Percentiles rank a stretch among this genome's conserved stretches.
phyloP scores from a whole-genome alignment of 2,888 invertebrate genomes.

The Teleiodes luculella region DNA sequence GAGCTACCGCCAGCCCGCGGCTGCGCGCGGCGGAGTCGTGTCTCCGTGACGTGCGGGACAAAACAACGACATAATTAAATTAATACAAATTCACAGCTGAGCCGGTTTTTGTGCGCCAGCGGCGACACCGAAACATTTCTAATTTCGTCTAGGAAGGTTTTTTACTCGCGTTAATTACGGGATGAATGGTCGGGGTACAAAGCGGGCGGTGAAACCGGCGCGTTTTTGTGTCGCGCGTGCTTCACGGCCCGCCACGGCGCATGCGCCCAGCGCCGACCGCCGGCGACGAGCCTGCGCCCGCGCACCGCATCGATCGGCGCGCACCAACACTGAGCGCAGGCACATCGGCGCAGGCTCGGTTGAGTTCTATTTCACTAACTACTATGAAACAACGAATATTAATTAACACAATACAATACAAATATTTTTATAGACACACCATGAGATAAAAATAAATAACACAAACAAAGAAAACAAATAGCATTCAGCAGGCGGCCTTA shows the following conservation, averaged over 20 bases:
- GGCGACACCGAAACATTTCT: constrained; percentile 65
- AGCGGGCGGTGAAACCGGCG: constrained; percentile 27
- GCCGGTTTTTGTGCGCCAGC: constrained; percentile 47
- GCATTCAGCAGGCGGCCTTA: no score
- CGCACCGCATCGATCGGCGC: background rate
- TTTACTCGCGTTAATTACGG: constrained; percentile 70
- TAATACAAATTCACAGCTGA: constrained; percentile 56
- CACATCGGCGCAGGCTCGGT: no score
- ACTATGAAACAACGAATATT: no score
- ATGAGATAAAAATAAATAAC: no score
- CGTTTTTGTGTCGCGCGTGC: constrained; percentile 58
- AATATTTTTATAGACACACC: no score
- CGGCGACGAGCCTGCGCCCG: background rate
- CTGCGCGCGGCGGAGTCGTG: constrained; percentile 5
- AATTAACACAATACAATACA: no score
- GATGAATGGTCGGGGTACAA: constrained; percentile 57
- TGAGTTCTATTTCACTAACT: no score
- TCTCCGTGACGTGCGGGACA: constrained; percentile 40
- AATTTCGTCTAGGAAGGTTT: constrained; percentile 63
- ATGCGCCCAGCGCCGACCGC: background rate
- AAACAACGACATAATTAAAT: constrained; percentile 67
- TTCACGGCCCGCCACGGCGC: constrained; percentile 36
- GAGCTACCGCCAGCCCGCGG: background rate
- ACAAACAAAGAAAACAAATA: no score
- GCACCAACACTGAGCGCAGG: no score